phyloP scores from a whole-genome alignment of 2,888 invertebrate species.

The Cryptocephalus primarius region DNA sequence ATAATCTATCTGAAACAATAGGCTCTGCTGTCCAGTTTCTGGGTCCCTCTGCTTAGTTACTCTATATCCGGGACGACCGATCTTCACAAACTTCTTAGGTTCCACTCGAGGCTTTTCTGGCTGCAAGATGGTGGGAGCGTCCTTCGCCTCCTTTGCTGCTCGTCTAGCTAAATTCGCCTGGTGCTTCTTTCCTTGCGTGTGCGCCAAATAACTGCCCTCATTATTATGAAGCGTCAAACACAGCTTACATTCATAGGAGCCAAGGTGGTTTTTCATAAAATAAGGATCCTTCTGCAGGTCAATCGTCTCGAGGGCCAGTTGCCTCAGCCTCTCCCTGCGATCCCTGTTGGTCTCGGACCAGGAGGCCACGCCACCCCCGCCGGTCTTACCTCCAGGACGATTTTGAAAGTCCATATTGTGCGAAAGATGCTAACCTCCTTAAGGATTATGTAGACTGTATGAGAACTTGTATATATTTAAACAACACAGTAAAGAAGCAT shows the following conservation, averaged over 20 bases:
- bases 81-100: constrained; percentile 98
- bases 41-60: constrained; percentile 98
- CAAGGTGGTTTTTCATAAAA: constrained; percentile 98
- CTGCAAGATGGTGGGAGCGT: constrained; percentile 86
- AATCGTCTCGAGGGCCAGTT: constrained; percentile 95
- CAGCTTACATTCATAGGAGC: constrained; percentile 97
- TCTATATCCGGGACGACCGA: constrained; percentile 96
- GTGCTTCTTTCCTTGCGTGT: constrained; percentile 96
- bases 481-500: no score
- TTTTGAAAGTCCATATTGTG: constrained; percentile 94
- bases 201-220: constrained; percentile 97
- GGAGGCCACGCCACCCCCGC: constrained; percentile 98
- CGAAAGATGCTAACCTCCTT: no score
- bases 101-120: constrained; percentile 95
- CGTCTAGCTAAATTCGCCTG: constrained; percentile 95
- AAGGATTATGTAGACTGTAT: no score
- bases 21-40: constrained; percentile 89
- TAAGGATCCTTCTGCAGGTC: constrained; percentile 99
- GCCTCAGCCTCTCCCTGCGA: constrained; percentile 86
- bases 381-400: constrained; percentile 96
- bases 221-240: constrained; percentile 98
- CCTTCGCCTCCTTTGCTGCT: constrained; percentile 97
- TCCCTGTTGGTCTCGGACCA: constrained; percentile 98
- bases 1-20: constrained; percentile 94
- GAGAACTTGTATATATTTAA: no score